A percentile compares a stretch with the other conserved stretches of the same genome.
These are phyloP conservation scores for Chondrosia reniformis DNA, from an alignment of 37 sponge, comb jelly and placozoan genomes.

Conservation along the genomic window DNA sequence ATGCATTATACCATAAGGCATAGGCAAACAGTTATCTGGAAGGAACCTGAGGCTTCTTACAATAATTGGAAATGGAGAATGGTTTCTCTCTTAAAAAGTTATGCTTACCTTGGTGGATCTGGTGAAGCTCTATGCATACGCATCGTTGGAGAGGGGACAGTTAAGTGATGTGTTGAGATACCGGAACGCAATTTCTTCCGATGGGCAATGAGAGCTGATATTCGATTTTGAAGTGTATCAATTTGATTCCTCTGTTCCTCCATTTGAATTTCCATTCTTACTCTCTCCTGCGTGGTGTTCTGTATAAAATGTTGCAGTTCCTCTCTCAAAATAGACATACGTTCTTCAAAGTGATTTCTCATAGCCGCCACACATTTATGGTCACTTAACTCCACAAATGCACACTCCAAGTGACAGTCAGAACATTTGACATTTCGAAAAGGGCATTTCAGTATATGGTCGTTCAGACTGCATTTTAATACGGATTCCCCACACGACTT, in stretches of 20 bases:
- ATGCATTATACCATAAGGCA: too few species aligned
- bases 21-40: too few species aligned
- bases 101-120: too few species aligned
- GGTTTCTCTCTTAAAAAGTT: too few species aligned
- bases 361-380: constrained; percentile 35
- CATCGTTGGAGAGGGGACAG: too few species aligned
- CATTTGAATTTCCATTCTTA: constrained; percentile 12
- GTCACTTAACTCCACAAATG: neutral
- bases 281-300: constrained; percentile 13
- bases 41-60: too few species aligned
- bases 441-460: constrained; percentile 29
- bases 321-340: constrained; percentile 1
- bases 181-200: neutral
- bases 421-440: constrained; percentile 27
- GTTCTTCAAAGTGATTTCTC: constrained; percentile 21
- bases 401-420: constrained; percentile 15
- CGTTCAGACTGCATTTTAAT: constrained; percentile 1
- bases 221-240: constrained; percentile 9
- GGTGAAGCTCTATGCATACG: too few species aligned
- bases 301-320: constrained; percentile 29
- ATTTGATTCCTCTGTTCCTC: constrained; percentile 36
- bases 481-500: constrained; percentile 22
- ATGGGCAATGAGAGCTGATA: neutral
- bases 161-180: too few species aligned
- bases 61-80: too few species aligned